These are phyloP conservation scores for Sebastes steindachneri DNA, from an alignment of 2,797 vertebrate genomes.

Conservation along the genomic window DNA sequence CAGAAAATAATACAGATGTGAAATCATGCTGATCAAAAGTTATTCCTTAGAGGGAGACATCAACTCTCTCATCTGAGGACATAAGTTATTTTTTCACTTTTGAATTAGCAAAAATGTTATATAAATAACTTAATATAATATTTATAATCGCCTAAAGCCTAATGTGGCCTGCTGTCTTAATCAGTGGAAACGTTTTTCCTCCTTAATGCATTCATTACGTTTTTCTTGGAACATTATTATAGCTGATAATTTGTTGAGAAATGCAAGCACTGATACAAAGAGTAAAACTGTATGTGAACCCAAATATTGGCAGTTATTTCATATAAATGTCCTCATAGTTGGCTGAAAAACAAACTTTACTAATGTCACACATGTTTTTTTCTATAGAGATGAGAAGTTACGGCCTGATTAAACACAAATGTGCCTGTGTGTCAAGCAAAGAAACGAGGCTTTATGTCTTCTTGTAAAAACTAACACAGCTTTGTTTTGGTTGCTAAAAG, in stretches of 20 bases:
- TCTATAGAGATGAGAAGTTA: neutral
- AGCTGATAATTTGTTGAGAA: neutral
- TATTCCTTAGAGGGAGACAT: neutral
- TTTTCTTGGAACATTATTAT: neutral
- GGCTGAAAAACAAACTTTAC: neutral
- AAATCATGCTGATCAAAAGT: neutral
- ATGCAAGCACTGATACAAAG: neutral
- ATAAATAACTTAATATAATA: neutral
- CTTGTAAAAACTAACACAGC: neutral
- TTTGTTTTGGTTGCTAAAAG: neutral
- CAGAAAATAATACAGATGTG: conserved; percentile 5
- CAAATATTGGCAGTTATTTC: neutral
- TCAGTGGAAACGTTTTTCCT: neutral
- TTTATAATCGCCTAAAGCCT: neutral
- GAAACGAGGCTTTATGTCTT: neutral
- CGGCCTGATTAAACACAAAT: neutral
- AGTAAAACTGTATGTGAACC: neutral
- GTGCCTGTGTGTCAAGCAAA: neutral
- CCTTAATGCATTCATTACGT: neutral
- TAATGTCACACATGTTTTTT: neutral
- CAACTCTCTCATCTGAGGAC: neutral
- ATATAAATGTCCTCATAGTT: neutral
- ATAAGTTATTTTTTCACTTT: neutral
- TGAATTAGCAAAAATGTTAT: neutral
- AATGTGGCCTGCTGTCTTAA: neutral